Base-by-base conservation (phyloP, 2,888 invertebrate genomes). In the Ormyrus labotus region DNA sequence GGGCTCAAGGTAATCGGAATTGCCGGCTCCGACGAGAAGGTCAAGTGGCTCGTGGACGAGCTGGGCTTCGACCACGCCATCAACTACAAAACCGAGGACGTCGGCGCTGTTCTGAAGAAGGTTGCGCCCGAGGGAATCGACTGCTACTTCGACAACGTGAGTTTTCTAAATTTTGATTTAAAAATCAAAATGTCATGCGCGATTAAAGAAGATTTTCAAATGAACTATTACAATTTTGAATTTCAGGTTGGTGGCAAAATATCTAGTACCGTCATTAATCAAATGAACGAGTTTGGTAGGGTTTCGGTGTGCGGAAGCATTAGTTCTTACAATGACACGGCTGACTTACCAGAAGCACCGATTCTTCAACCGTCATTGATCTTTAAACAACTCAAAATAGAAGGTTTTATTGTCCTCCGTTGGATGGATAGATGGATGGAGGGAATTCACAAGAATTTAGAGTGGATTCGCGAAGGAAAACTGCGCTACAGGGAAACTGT, bases 131-230 rank as follows among this genome's bases (percentile, higher is more conserved):
- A 94, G n/a, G 95, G 95, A 2, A 90, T 96, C 0, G 95, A 96
- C 87, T 94, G 95, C 86, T 96, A 94, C 86, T 96, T 95, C 87
- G 96, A 96, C 88, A 96, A 96, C 89, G 96, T 96, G 91, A 89
- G 34, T 5, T 6, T 68, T 50, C 9, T 48, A 11, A 57, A n/a
- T 11, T 11, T 45, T 50, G 48, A 68, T 13, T 57, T 51, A 34
- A 34, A 34, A 34, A 19, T 19, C 1, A 19, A 19, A 19, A 19
- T 19, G 19, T 0, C 19, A 19, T 19, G 19, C 19, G 0, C 0
- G 19, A 19, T 19, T 19, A 19, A 19, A 19, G 19, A 19, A 19
- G 19, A 19, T 19, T 19, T 19, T 19, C 19, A 19, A 19, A 19
- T 19, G 19, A 34, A 34, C 34, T 34, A 34, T 34, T 3, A 3